Conservation (phyloP, 1,140 invertebrate species). For the Atta texana region DNA sequence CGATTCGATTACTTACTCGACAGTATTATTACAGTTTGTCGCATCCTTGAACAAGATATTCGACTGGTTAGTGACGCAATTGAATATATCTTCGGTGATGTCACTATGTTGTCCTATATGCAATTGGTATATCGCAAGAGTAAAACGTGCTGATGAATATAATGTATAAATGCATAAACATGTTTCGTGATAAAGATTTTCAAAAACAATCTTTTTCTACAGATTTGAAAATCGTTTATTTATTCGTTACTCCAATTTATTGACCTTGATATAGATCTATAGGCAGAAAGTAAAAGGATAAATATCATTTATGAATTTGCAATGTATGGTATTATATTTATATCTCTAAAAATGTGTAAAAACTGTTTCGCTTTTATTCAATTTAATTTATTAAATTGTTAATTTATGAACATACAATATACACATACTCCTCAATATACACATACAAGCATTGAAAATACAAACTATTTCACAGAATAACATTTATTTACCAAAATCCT, state of each 20-base stretch:
- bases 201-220: neutral
- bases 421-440: neutral
- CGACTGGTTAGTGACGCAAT: constrained; percentile 47
- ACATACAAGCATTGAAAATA: neutral
- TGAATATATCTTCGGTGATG: constrained; percentile 51
- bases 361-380: neutral
- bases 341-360: neutral
- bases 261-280: neutral
- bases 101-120: constrained; percentile 35
- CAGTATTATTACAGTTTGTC: constrained; percentile 16
- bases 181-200: neutral
- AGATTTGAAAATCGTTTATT: neutral
- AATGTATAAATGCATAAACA: neutral
- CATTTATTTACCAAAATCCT: neutral
- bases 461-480: neutral
- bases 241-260: neutral
- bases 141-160: constrained; percentile 25
- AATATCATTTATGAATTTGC: neutral
- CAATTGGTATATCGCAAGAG: constrained; percentile 10
- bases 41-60: constrained; percentile 48
- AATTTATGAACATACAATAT: neutral
- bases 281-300: neutral
- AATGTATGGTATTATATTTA: neutral
- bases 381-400: constrained; percentile 1
- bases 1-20: constrained; percentile 13